phyloP scores from a whole-genome alignment of 53 echinoderm and acorn worm species.

The Mesocentrotus franciscanus region DNA sequence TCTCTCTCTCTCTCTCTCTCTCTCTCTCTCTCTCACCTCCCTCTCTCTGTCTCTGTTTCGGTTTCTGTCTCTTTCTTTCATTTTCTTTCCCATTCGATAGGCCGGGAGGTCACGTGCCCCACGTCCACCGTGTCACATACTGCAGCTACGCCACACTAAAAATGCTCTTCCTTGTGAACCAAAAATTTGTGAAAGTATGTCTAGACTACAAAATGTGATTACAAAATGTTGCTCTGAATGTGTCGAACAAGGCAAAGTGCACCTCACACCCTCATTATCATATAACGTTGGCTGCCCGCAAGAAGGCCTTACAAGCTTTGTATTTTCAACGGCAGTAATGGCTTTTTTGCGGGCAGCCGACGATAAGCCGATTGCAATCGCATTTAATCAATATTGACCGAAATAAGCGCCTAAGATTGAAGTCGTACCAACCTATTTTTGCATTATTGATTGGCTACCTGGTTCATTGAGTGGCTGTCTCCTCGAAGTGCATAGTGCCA shows the following conservation, averaged over 20 bases:
- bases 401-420: not conserved
- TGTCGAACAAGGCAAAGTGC: not conserved
- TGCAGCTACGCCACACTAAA: not conserved
- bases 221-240: not conserved
- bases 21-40: not conserved
- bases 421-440: not conserved
- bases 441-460: conserved; percentile 6
- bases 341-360: not conserved
- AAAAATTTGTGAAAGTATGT: not conserved
- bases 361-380: conserved; percentile 10
- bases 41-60: not conserved
- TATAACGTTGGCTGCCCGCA: too few relatives aligned
- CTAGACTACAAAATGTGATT: not conserved
- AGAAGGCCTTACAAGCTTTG: too few relatives aligned
- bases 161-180: not conserved
- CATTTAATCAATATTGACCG: conserved; percentile 26
- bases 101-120: too few relatives aligned
- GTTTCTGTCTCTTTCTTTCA: not conserved
- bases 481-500: not conserved
- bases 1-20: too few relatives aligned
- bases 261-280: not conserved
- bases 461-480: not conserved
- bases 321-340: too few relatives aligned
- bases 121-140: too few relatives aligned
- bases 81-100: not conserved